phyloP scores from a whole-genome alignment of 2,113 vertebrate genomes.

The Rhombomys opimus region DNA sequence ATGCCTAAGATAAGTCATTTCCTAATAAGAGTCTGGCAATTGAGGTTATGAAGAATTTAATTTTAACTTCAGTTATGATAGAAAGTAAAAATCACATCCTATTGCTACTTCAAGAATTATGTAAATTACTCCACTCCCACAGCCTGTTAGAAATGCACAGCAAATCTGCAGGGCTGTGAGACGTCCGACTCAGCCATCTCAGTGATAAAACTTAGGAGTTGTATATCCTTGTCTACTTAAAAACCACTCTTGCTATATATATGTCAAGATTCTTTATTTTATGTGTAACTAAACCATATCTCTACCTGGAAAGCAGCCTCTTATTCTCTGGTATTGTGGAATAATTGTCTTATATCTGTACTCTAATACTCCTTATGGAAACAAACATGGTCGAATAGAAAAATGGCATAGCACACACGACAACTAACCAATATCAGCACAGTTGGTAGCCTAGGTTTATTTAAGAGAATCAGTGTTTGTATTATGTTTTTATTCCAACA shows the following conservation, averaged over 20 bases:
- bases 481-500: constrained; percentile 54
- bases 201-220: constrained; percentile 3
- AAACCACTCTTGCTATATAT: neutral
- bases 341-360: neutral
- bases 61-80: constrained; percentile 58
- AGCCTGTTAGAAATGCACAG: neutral
- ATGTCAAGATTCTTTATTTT: neutral
- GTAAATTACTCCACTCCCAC: constrained; percentile 43
- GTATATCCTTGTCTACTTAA: neutral
- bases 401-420: neutral
- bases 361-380: neutral
- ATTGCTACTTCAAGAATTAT: constrained; percentile 47
- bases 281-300: neutral
- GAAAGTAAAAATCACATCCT: constrained; percentile 30
- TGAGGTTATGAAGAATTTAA: constrained; percentile 62
- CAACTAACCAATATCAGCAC: neutral
- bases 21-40: constrained; percentile 41
- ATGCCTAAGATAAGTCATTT: constrained; percentile 56
- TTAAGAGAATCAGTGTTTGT: constrained; percentile 52
- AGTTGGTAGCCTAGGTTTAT: constrained; percentile 46
- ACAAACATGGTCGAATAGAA: neutral
- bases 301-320: neutral
- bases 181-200: neutral
- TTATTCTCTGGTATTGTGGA: neutral
- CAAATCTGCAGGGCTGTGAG: neutral